These are phyloP conservation scores for Cremastinae sp. DNA, from an alignment of 2,888 invertebrate species.

Conservation along the genomic window DNA sequence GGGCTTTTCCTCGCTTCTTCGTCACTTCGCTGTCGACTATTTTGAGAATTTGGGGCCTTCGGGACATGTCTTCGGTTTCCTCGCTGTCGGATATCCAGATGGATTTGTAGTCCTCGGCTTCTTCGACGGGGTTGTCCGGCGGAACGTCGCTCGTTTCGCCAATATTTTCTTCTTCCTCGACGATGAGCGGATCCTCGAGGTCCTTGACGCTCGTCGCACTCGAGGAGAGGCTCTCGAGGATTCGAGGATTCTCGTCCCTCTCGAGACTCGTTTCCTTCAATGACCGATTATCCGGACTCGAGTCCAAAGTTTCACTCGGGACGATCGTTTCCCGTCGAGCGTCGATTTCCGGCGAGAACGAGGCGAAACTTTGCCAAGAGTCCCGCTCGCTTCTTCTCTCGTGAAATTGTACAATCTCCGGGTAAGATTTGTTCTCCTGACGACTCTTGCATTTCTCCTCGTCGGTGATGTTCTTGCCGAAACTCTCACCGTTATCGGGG, in stretches of 20 bases:
- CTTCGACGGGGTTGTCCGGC: constrained; percentile 64
- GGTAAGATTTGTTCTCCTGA: constrained; percentile 51
- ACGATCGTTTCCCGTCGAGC: neutral
- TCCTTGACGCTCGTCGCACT: constrained; percentile 32
- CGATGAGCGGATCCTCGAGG: constrained; percentile 18
- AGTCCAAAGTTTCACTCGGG: constrained; percentile 10
- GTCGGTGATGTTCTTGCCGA: constrained; percentile 63
- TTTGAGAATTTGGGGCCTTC: constrained; percentile 78
- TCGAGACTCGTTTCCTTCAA: constrained; percentile 5
- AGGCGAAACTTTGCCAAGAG: constrained; percentile 38
- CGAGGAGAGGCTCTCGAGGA: constrained; percentile 18
- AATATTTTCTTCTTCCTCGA: constrained; percentile 19
- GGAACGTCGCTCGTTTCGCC: constrained; percentile 5
- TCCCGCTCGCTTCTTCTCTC: constrained; percentile 41
- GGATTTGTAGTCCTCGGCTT: constrained; percentile 74
- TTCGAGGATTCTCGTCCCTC: constrained; percentile 16
- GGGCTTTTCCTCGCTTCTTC: constrained; percentile 64
- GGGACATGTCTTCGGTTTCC: constrained; percentile 77
- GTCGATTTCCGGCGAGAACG: constrained; percentile 20
- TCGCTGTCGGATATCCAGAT: constrained; percentile 73
- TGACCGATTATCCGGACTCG: constrained; percentile 7
- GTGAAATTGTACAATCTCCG: constrained; percentile 53
- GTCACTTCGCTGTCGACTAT: constrained; percentile 78
- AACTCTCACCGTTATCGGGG: constrained; percentile 22
- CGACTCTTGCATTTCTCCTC: constrained; percentile 71